Percentiles rank a stretch among this genome's conserved stretches.
Conservation (phyloP, 2,113 vertebrate species). For the Gulo gulo region DNA sequence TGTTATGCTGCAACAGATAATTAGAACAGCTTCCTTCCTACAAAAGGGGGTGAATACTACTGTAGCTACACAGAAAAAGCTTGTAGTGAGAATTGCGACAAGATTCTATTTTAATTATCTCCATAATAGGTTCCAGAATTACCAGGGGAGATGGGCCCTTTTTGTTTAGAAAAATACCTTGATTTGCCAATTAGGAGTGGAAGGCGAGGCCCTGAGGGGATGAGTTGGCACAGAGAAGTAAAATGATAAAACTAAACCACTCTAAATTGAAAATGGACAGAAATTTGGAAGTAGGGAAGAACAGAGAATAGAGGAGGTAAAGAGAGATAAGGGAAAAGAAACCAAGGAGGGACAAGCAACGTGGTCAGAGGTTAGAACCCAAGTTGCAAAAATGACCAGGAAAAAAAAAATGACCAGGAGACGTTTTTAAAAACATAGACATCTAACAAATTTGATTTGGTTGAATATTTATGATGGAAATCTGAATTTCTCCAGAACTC, state of each 20-base stretch:
- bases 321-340: neutral
- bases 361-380: neutral
- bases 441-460: neutral
- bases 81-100: neutral
- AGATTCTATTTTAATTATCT: neutral
- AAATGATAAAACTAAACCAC: neutral
- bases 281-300: neutral
- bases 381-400: neutral
- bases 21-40: neutral
- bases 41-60: neutral
- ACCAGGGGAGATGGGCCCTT: neutral
- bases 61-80: neutral
- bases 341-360: neutral
- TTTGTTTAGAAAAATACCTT: neutral
- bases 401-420: neutral
- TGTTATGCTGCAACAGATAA: neutral
- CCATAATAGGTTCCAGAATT: neutral
- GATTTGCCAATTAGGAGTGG: neutral
- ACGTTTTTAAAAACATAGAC: neutral
- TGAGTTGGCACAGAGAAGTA: neutral
- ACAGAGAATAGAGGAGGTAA: neutral
- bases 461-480: neutral
- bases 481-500: neutral
- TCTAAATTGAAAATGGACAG: neutral
- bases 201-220: neutral